Evolutionary conservation across 2,888 invertebrate genomes (phyloP), one percentile per base, ranked within the genome.

Genomic region (Balanococcus diminutus): DNA sequence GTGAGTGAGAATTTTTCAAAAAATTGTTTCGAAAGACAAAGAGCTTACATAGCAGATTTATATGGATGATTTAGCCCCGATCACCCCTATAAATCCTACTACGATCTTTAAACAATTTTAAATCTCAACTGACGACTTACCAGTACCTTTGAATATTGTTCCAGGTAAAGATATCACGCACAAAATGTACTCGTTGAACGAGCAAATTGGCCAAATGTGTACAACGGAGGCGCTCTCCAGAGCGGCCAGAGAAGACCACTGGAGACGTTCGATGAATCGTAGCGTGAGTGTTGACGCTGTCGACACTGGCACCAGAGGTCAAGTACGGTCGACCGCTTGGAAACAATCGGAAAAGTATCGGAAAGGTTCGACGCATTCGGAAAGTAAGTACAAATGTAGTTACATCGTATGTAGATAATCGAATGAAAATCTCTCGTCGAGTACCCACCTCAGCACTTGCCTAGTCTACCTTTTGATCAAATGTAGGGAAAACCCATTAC

Each of bases 81-180:
- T n/a, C n/a, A n/a, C n/a, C n/a, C n/a, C n/a, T n/a, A n/a, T n/a
- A n/a, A 36, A 36, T 36, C 8, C 8, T 36, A 36, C 3, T 5
- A 8, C 36, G 8, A 36, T 36, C 8, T 36, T 36, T 36, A 8
- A 3, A 36, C 36, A 36, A 36, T 36, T 36, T 36, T 36, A 36
- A 36, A 36, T n/a, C n/a, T n/a, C n/a, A n/a, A n/a, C n/a, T n/a
- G n/a, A n/a, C n/a, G n/a, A n/a, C n/a, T n/a, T n/a, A n/a, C n/a
- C n/a, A n/a, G n/a, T n/a, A n/a, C n/a, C n/a, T n/a, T n/a, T n/a
- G n/a, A n/a, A n/a, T n/a, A n/a, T 32, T 32, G 1, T 61, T 22
- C 19, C 87, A 92, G 94, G 94, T 87, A 95, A 95, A 90, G 96
- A 96, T 90, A 95, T 96, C 89, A 95, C 96, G 46, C 94, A 94